Conservation (phyloP, 2,888 invertebrate species). For the Drosophila conformis region DNA sequence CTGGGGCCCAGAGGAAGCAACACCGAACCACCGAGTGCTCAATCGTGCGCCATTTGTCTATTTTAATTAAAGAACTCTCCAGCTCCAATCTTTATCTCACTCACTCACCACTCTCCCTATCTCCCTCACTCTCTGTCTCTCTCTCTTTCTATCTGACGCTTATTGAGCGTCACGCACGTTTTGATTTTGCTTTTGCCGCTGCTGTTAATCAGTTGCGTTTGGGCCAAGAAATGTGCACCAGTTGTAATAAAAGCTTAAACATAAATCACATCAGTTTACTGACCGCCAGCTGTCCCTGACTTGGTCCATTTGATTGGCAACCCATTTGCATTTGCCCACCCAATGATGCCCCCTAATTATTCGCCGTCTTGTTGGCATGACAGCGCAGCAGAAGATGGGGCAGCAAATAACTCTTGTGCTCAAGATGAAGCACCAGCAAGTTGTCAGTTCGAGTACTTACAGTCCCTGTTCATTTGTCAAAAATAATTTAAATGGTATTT, state of each 20-base stretch:
- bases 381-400: not conserved
- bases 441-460: not conserved
- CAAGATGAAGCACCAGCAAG: not conserved
- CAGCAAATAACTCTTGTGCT: not conserved
- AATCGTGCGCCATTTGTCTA: conserved; percentile 79
- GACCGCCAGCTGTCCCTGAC: conserved; percentile 68
- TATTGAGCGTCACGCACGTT: conserved; percentile 60
- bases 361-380: conserved; percentile 9
- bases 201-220: conserved; percentile 62
- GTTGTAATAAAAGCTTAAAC: conserved; percentile 72
- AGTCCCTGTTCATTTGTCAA: conserved; percentile 11
- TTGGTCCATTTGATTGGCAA: conserved; percentile 58
- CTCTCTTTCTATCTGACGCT: not conserved
- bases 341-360: conserved; percentile 62
- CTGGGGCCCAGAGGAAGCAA: conserved; percentile 42
- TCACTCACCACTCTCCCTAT: not conserved
- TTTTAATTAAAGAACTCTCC: conserved; percentile 71
- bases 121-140: not conserved
- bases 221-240: conserved; percentile 18
- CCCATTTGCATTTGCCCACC: conserved; percentile 46
- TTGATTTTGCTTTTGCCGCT: conserved; percentile 14
- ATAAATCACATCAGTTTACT: conserved; percentile 70
- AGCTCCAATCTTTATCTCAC: conserved; percentile 19
- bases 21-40: conserved; percentile 64
- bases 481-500: conserved; percentile 1